A percentile compares a stretch with the other conserved stretches of the same genome.
Evolutionary conservation across 2,113 vertebrate genomes (phyloP).

Genomic region (Paratilapia polleni): DNA sequence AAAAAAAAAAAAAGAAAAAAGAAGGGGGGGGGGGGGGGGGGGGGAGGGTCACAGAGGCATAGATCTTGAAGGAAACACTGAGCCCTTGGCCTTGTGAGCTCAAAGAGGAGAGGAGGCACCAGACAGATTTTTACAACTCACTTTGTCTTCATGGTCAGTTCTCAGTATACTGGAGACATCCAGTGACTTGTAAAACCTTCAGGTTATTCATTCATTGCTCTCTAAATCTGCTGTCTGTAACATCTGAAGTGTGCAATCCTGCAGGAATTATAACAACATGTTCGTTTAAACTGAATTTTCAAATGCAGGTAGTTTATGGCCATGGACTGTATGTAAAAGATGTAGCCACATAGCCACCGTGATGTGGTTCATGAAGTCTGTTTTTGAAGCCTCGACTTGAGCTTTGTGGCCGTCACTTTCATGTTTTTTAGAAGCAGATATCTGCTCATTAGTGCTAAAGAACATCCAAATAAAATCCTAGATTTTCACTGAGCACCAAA

Average conservation of each 20-base stretch:
- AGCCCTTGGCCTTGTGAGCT: slow-evolving; percentile 1
- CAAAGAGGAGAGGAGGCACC: slow-evolving; percentile 18
- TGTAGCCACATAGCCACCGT: too few relatives aligned
- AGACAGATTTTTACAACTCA: slow-evolving; percentile 33
- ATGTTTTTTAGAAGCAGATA: not conserved
- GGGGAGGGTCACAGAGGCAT: slow-evolving; percentile 48
- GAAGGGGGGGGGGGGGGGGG: slow-evolving; percentile 8
- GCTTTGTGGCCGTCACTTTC: too few relatives aligned
- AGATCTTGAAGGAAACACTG: slow-evolving; percentile 41
- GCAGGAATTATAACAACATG: too few relatives aligned
- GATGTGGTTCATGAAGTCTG: too few relatives aligned
- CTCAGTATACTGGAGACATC: not conserved
- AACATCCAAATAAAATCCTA: not conserved
- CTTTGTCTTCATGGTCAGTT: not conserved
- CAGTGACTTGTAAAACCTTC: not conserved
- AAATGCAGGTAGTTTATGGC: too few relatives aligned
- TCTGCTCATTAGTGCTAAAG: not conserved
- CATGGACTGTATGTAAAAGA: too few relatives aligned
- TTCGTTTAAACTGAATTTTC: too few relatives aligned
- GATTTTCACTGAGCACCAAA: too few relatives aligned
- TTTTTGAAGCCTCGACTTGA: too few relatives aligned
- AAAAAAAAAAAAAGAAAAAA: slow-evolving; percentile 52
- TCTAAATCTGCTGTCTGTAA: not conserved
- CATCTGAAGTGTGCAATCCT: too few relatives aligned
- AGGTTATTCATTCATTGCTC: accelerated